phyloP scores from a whole-genome alignment of 2,888 invertebrate species.

The Macropis europaea region DNA sequence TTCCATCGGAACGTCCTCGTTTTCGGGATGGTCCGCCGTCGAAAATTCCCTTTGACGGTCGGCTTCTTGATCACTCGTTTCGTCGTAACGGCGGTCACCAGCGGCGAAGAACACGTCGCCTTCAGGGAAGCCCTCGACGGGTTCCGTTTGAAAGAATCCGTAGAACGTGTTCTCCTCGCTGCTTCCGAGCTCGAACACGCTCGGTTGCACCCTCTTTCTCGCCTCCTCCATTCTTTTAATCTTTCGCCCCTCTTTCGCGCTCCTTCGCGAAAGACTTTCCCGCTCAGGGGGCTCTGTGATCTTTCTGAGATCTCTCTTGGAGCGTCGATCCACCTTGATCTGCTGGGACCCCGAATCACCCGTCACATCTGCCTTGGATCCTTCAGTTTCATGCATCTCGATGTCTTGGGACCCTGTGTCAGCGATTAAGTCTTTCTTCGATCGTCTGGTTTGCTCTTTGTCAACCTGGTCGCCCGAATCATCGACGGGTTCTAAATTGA shows the following conservation, averaged over 20 bases:
- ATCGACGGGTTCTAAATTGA: slow-evolving; percentile 27
- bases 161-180: slow-evolving; percentile 66
- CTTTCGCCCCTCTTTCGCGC: slow-evolving; percentile 42
- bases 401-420: no score
- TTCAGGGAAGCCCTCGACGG: slow-evolving; percentile 58
- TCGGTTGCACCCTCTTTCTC: slow-evolving; percentile 1
- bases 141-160: slow-evolving; percentile 57
- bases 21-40: slow-evolving; percentile 3
- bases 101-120: slow-evolving; percentile 61
- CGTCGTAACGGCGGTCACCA: slow-evolving; percentile 43
- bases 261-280: slow-evolving; percentile 27
- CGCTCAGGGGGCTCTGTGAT: no score
- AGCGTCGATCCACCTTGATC: no score
- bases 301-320: no score
- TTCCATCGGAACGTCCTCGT: slow-evolving; percentile 45
- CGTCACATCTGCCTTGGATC: slow-evolving; percentile 41
- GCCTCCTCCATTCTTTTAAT: slow-evolving; percentile 32
- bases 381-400: no score
- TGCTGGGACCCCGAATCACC: no score
- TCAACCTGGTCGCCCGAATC: not conserved
- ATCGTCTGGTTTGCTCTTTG: not conserved
- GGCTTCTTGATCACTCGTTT: not conserved
- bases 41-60: not conserved
- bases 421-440: slow-evolving; percentile 33
- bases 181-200: not conserved